Evolutionary conservation across 2,113 vertebrate species (phyloP), one percentile per base, ranked within the genome.

Genomic region (Hemiprocne comata): DNA sequence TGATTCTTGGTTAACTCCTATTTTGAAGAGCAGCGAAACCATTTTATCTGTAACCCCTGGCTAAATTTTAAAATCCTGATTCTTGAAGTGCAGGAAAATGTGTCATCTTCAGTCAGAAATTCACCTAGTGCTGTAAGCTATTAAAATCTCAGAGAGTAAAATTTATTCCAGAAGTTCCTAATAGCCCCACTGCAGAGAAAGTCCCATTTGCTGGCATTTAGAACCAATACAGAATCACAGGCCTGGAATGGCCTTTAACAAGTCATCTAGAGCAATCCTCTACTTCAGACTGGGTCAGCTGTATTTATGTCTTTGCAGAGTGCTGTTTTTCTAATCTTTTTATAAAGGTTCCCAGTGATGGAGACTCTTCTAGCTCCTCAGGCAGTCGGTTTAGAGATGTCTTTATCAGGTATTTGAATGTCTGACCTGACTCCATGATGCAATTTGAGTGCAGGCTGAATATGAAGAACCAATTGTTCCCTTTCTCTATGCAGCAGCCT

Each of bases 91-190:
- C 31, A 53, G 31, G 28, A 75, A 81, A 88, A 73, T 42, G 23
- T 90, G 60, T 88, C 36, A 54, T 64, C 58, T 93, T 85, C 50
- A 82, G 62, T 87, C 77, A 94, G 73, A 75, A 89, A 88, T 94
- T 84, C 83, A 76, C 40, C 21, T 48, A 13, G 42, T 72, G 17
- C 55, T 94, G 10, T 66, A 88, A 73, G 54, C 40, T 90, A 46
- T 88, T 92, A 91, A 90, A 89, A 82, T 91, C 62, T 81, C 76
- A 48, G 26, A 93, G 38, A 88, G 13, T 57, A 72, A 36, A 73
- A 50, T 85, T 93, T 92, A 33, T 87, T 87, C 38, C 40, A 67
- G 65, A 76, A 76, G 75, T 92, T 54, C 24, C 13, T 74, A 75
- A 74, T 84, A 85, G 79, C 58, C 25, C 42, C 10, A 31, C 89